Conservation (phyloP, 2,888 invertebrate species). For the Megastigmus dorsalis region DNA sequence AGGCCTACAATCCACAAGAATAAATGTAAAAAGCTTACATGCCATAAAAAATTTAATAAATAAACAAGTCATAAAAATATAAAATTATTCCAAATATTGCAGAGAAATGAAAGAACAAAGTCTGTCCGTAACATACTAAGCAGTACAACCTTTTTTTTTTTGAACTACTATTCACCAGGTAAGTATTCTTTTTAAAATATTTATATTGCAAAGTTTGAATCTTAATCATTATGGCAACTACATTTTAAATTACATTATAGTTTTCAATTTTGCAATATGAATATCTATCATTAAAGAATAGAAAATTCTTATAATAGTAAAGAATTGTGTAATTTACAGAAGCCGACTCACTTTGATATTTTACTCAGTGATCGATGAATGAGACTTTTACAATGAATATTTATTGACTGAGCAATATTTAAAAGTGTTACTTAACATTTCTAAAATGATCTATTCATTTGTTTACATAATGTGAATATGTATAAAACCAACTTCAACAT, state of each 20-base stretch:
- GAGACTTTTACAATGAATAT: background rate
- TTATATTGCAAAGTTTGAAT: conserved; percentile 30
- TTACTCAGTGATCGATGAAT: background rate
- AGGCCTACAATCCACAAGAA: conserved; percentile 20
- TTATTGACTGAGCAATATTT: conserved; percentile 4
- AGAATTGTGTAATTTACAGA: too few relatives aligned
- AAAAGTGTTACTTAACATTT: background rate
- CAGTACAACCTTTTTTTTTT: conserved; percentile 19
- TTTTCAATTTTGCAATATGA: conserved; percentile 29
- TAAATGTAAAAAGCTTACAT: conserved; percentile 21
- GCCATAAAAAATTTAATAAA: conserved; percentile 40
- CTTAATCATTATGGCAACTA: conserved; percentile 45
- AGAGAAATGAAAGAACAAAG: background rate
- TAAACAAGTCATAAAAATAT: conserved; percentile 31
- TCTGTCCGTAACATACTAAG: conserved; percentile 9
- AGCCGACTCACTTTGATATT: conserved; percentile 25
- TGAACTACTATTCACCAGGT: too few relatives aligned
- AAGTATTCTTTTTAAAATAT: conserved; percentile 27
- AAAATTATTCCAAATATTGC: conserved; percentile 6
- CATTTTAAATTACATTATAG: conserved; percentile 11
- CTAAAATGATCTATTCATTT: background rate
- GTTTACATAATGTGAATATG: too few relatives aligned
- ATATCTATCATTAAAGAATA: conserved; percentile 13
- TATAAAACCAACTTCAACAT: too few relatives aligned
- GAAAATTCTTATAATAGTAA: background rate